These are phyloP conservation scores for Anniella stebbinsi DNA, from an alignment of 2,797 vertebrate species.

Conservation along the genomic window DNA sequence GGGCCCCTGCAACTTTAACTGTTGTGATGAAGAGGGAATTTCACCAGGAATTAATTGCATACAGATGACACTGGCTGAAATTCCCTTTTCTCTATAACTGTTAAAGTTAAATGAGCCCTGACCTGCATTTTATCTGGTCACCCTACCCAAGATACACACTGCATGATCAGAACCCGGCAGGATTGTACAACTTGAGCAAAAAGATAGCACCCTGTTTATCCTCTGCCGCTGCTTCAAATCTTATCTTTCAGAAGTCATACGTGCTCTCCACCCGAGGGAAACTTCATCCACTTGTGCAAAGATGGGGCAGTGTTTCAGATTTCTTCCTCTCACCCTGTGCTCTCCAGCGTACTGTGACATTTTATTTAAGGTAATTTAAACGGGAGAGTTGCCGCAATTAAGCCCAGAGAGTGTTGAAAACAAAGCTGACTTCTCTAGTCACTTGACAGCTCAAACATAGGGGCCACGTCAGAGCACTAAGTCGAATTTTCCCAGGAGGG, in stretches of 20 bases:
- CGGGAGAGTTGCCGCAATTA: not conserved
- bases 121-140: no score
- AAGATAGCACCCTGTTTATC: not conserved
- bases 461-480: not conserved
- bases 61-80: no score
- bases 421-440: not conserved
- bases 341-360: not conserved
- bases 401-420: not conserved
- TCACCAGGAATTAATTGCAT: no score
- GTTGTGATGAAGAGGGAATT: no score
- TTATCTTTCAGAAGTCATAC: not conserved
- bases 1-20: no score
- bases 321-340: rapidly evolving
- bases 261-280: constrained; percentile 1
- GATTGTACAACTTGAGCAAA: not conserved
- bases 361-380: constrained; percentile 4
- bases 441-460: not conserved
- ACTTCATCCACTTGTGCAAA: not conserved
- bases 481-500: not conserved
- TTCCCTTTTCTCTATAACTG: no score
- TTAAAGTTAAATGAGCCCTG: no score
- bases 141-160: not conserved
- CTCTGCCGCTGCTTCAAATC: not conserved
- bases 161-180: not conserved
- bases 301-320: not conserved